A percentile compares a stretch with the other conserved stretches of the same genome.
These are phyloP conservation scores for Drosophila recens DNA, from an alignment of 2,888 invertebrate genomes.

Conservation along the genomic window DNA sequence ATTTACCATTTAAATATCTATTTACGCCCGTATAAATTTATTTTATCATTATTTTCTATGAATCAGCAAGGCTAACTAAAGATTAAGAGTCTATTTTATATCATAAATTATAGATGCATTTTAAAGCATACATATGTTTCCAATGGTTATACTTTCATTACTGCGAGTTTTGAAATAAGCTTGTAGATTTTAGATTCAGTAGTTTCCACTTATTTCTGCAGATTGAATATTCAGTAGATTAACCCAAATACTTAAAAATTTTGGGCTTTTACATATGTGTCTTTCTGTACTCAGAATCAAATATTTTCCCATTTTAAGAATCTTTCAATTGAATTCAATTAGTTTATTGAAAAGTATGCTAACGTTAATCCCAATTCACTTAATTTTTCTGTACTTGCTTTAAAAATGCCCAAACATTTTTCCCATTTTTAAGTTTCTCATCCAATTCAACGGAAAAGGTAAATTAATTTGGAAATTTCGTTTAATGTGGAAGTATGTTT, in stretches of 20 bases:
- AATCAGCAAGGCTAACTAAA: conserved; percentile 30
- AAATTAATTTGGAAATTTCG: background rate
- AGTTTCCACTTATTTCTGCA: background rate
- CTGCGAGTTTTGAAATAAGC: background rate
- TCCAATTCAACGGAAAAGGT: no score
- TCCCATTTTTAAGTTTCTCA: no score
- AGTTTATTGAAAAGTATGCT: no score
- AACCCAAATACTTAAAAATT: no score
- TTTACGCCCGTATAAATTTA: conserved; percentile 5
- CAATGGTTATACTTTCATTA: no score
- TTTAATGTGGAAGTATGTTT: background rate
- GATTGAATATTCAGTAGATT: no score
- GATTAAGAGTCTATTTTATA: conserved; percentile 9
- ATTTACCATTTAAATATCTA: conserved; percentile 26
- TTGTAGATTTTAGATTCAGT: background rate
- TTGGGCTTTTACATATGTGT: no score
- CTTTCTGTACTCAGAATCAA: no score
- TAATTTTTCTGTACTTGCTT: no score
- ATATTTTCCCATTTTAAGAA: no score
- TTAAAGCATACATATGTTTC: background rate
- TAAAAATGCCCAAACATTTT: no score
- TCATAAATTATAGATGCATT: background rate
- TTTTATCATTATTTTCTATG: conserved; percentile 7
- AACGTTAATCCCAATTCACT: no score
- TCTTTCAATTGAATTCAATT: background rate